These are phyloP conservation scores for Cyprinella venusta DNA, from an alignment of 2,797 vertebrate species.

Conservation along the genomic window DNA sequence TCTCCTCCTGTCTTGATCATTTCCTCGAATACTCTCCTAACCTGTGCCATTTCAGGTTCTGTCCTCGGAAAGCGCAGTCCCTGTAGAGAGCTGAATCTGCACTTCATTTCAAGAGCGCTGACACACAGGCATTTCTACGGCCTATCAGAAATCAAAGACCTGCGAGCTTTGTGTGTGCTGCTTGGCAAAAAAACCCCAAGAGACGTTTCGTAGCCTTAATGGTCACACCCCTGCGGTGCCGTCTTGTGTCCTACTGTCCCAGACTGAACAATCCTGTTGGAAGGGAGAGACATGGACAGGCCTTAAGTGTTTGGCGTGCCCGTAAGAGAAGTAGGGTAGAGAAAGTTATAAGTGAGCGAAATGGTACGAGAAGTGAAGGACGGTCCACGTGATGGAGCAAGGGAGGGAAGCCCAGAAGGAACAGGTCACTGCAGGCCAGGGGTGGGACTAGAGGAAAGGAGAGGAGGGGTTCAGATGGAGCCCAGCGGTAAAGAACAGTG, in stretches of 20 bases:
- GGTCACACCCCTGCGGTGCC: slow-evolving; percentile 5
- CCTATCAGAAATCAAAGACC: slow-evolving; percentile 38
- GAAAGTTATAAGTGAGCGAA: not conserved
- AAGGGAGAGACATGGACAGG: not conserved
- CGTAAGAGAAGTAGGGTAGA: not conserved
- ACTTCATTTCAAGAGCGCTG: slow-evolving; percentile 53
- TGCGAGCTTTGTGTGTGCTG: slow-evolving; percentile 18
- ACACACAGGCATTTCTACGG: slow-evolving; percentile 42
- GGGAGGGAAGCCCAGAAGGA: slow-evolving; percentile 30
- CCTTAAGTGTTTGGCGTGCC: not conserved
- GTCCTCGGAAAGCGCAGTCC: slow-evolving; percentile 22
- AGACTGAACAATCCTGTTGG: slow-evolving; percentile 19
- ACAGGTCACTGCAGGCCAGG: slow-evolving; percentile 47
- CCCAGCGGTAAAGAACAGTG: slow-evolving; percentile 58
- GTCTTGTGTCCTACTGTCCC: not conserved
- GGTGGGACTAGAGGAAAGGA: slow-evolving; percentile 38
- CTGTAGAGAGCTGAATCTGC: slow-evolving; percentile 56
- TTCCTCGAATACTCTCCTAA: slow-evolving; percentile 2
- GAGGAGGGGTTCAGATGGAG: slow-evolving; percentile 43
- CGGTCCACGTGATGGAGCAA: slow-evolving; percentile 8
- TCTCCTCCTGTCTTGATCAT: not conserved
- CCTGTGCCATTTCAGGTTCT: slow-evolving; percentile 25
- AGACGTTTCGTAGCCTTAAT: slow-evolving; percentile 13
- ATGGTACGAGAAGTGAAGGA: not conserved
- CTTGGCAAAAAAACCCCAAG: not conserved